Conservation (phyloP, 2,888 invertebrate species). For the Allacma fusca region DNA sequence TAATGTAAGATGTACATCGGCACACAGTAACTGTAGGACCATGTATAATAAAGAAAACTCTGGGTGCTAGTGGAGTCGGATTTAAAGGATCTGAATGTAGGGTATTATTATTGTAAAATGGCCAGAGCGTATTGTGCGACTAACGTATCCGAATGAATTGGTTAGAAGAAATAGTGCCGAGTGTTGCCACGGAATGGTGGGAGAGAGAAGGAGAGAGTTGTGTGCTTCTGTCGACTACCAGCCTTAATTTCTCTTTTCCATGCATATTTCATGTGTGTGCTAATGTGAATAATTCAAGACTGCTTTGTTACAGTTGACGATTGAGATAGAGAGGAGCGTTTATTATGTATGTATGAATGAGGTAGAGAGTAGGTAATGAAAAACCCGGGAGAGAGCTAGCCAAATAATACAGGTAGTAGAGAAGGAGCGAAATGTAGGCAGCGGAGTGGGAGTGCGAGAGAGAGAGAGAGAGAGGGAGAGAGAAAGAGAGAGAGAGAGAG, state of each 20-base stretch:
- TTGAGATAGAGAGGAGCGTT: constrained; percentile 44
- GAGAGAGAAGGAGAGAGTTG: background rate
- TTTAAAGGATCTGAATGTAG: constrained; percentile 23
- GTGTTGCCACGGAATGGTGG: constrained; percentile 23
- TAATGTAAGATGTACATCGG: too few species aligned
- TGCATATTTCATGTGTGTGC: constrained; percentile 52
- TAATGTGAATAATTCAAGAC: constrained; percentile 51
- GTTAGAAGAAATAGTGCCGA: constrained; percentile 28
- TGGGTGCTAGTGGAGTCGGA: background rate
- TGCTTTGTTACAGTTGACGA: constrained; percentile 51
- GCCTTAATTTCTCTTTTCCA: constrained; percentile 46
- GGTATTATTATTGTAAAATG: constrained; percentile 37
- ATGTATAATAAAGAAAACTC: background rate
- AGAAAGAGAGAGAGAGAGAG: constrained; percentile 5
- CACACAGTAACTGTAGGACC: too few species aligned
- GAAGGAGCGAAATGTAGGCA: background rate
- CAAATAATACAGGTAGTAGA: background rate
- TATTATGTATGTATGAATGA: constrained; percentile 37
- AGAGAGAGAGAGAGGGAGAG: background rate
- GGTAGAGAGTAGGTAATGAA: constrained; percentile 21
- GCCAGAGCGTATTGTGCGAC: constrained; percentile 3
- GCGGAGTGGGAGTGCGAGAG: background rate
- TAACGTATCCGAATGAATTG: background rate
- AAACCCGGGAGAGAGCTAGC: constrained; percentile 23
- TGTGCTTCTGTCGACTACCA: constrained; percentile 29